A percentile compares a stretch with the other conserved stretches of the same genome.
Conservation (phyloP, 2,888 invertebrate species). For the Protophormia terraenovae region DNA sequence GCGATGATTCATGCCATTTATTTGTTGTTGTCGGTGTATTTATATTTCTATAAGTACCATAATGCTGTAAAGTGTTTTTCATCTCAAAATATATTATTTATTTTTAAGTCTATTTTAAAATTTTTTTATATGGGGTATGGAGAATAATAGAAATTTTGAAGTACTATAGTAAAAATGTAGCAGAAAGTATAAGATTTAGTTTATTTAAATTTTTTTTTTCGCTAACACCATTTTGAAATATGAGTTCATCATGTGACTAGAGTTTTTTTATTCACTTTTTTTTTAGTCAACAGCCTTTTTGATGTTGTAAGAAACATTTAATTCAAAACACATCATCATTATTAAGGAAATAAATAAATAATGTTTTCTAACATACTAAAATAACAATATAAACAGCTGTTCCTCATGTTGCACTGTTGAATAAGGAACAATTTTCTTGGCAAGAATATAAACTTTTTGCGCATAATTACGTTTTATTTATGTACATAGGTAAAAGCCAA, state of each 20-base stretch:
- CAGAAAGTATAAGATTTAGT: too few species aligned
- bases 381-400: conserved; percentile 17
- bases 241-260: neutral
- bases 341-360: neutral
- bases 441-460: conserved; percentile 6
- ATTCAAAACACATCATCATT: neutral
- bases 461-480: neutral
- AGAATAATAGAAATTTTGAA: neutral
- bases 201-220: too few species aligned
- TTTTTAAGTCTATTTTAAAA: neutral
- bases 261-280: neutral
- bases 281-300: neutral
- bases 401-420: conserved; percentile 12
- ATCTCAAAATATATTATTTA: neutral
- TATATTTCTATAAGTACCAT: neutral
- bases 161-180: too few species aligned
- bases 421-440: neutral
- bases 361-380: neutral
- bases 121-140: neutral
- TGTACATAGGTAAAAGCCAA: too few species aligned
- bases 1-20: conserved; percentile 49
- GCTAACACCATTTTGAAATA: neutral
- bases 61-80: neutral
- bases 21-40: neutral
- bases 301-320: neutral